Evolutionary conservation across 1,140 invertebrate species (phyloP).

Genomic region (Onthophagus taurus): DNA sequence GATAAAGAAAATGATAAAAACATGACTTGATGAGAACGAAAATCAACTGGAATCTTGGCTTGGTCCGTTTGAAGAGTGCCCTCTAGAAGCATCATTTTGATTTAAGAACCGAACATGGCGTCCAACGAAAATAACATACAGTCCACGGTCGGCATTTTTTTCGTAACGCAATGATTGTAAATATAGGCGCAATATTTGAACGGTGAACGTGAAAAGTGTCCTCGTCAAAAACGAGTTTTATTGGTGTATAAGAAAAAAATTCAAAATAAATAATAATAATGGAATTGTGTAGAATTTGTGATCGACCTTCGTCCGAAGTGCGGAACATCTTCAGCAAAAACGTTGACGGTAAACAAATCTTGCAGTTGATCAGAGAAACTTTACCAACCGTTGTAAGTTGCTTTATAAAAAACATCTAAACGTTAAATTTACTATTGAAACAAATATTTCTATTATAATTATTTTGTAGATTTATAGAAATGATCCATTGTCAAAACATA

Average conservation of each 20-base stretch:
- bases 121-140: no score
- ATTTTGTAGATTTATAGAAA: conserved; percentile 33
- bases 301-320: conserved; percentile 29
- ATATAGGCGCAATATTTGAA: no score
- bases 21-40: no score
- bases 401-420: no score
- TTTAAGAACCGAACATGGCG: no score
- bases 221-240: not conserved
- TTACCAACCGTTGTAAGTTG: conserved; percentile 33
- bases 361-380: conserved; percentile 34
- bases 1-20: no score
- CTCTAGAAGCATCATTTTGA: no score
- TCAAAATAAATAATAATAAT: conserved; percentile 5
- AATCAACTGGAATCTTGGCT: no score
- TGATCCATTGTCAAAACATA: conserved; percentile 34
- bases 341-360: conserved; percentile 28
- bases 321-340: conserved; percentile 34
- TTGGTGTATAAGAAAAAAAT: not conserved
- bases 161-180: not conserved
- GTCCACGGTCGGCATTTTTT: not conserved
- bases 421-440: conserved; percentile 13
- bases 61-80: no score
- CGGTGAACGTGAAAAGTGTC: no score
- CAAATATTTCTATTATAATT: conserved; percentile 2
- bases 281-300: conserved; percentile 31